These are phyloP conservation scores for Meganola albula DNA, from an alignment of 2,888 invertebrate species.

Conservation along the genomic window DNA sequence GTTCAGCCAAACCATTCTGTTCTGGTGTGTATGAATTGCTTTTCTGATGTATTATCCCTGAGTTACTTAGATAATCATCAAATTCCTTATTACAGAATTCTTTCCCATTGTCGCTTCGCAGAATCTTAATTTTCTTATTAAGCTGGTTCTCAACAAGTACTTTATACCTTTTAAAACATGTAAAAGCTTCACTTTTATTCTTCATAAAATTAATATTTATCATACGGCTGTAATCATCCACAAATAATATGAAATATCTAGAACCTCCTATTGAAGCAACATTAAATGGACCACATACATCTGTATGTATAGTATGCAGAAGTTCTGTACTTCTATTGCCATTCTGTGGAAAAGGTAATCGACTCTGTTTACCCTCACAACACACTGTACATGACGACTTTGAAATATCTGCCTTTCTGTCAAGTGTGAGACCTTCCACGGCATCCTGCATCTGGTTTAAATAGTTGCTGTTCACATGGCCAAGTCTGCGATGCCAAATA, in stretches of 20 bases:
- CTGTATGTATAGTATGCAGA: conserved; percentile 12
- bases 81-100: conserved; percentile 12
- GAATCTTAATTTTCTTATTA: conserved; percentile 6
- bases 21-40: conserved; percentile 5
- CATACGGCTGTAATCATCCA: conserved; percentile 25
- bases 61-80: conserved; percentile 10
- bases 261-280: conserved; percentile 14
- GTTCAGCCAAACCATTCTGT: conserved; percentile 5
- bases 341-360: conserved; percentile 14
- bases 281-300: conserved; percentile 15
- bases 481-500: conserved; percentile 24
- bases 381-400: conserved; percentile 17
- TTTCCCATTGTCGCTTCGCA: conserved; percentile 10
- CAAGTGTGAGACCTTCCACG: conserved; percentile 20
- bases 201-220: conserved; percentile 8
- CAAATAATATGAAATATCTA: conserved; percentile 20
- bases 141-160: conserved; percentile 9
- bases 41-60: conserved; percentile 7
- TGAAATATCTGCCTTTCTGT: conserved; percentile 17
- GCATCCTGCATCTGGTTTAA: conserved; percentile 24
- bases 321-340: conserved; percentile 15
- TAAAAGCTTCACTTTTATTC: conserved; percentile 8
- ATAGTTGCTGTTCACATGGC: conserved; percentile 25
- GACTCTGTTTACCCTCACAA: conserved; percentile 22
- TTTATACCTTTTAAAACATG: conserved; percentile 8